A percentile compares a stretch with the other conserved stretches of the same genome.
Evolutionary conservation across 2,113 vertebrate species (phyloP).

Genomic region (Beaufortia kweichowensis): DNA sequence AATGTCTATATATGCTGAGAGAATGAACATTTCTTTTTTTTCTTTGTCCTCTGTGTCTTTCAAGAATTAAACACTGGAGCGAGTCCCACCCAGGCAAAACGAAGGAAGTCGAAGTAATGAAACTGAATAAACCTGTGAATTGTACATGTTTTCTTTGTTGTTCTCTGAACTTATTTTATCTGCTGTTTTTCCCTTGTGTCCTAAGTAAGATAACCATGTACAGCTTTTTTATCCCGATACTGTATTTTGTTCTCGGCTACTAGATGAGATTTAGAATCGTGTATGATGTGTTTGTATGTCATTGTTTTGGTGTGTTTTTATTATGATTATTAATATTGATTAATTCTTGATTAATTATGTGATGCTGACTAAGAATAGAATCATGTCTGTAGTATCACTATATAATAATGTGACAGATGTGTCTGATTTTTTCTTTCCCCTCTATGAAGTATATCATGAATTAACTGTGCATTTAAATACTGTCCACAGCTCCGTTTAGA

Average conservation of each 20-base stretch:
- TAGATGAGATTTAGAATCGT: constrained; percentile 66
- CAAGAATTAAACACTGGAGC: constrained; percentile 84
- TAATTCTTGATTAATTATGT: constrained; percentile 76
- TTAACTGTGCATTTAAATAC: constrained; percentile 9
- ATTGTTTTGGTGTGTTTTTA: constrained; percentile 61
- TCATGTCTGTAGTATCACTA: constrained; percentile 62
- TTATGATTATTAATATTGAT: constrained; percentile 64
- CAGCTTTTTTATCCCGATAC: constrained; percentile 84
- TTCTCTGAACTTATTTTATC: constrained; percentile 81
- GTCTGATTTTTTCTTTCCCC: constrained; percentile 75
- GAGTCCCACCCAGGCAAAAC: constrained; percentile 92
- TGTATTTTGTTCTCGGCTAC: constrained; percentile 68
- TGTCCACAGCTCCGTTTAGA: constrained; percentile 2
- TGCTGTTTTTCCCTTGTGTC: constrained; percentile 71
- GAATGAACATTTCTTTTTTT: neutral
- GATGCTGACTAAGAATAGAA: constrained; percentile 65
- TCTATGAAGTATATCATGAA: constrained; percentile 50
- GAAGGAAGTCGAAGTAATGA: constrained; percentile 97
- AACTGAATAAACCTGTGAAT: constrained; percentile 80
- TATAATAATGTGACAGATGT: constrained; percentile 76
- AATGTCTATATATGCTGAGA: neutral
- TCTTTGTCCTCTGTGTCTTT: constrained; percentile 44
- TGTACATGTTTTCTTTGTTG: constrained; percentile 78
- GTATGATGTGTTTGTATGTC: constrained; percentile 63
- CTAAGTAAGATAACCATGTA: constrained; percentile 83